Base-by-base conservation (phyloP, 2,113 vertebrate species). In the Morphnarchus princeps region DNA sequence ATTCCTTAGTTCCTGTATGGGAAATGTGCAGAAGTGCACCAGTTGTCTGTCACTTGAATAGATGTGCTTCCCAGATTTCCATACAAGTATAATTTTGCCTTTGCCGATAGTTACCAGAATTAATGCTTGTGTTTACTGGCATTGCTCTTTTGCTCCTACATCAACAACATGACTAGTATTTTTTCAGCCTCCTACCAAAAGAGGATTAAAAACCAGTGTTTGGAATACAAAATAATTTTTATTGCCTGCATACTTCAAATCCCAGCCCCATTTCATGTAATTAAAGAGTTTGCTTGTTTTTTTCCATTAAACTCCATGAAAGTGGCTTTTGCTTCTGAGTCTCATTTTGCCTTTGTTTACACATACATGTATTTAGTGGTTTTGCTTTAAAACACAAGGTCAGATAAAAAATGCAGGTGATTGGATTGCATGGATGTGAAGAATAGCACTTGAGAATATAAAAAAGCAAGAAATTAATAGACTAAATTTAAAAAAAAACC, bases 1-100 rank as follows among this genome's bases (percentile, higher is more conserved):
- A 95, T 81, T 96, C 54, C 81, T 74, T 89, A 76, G 90, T 94
- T 96, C 86, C 88, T 67, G 57, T 90, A 19, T 86, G 62, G 50
- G 82, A 78, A 65, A 63, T 55, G 50, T 87, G 81, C 61, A 29
- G 36, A 92, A 90, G 45, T 77, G 72, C 24, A 54, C 31, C 26
- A 61, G 29, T 58, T 81, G 32, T 28, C 66, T 73, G 85, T 71
- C 16, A 29, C 43, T 70, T 91, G 82, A 86, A 87, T 36, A 72
- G 82, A 47, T 6, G 25, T 31, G 29, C 43, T 76, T 96, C 47
- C 66, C 61, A 85, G 59, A 89, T 89, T 87, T 77, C 66, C 1
- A 1, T 66, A 20, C 52, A 34, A 49, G 29, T 65, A 38, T n/a
- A 38, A 47, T 9, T 69, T n/a, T 73, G 14, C 22, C 42, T 78